Evolutionary conservation across 2,888 invertebrate species (phyloP), one percentile per base, ranked within the genome.

Genomic region (Patella caerulea): DNA sequence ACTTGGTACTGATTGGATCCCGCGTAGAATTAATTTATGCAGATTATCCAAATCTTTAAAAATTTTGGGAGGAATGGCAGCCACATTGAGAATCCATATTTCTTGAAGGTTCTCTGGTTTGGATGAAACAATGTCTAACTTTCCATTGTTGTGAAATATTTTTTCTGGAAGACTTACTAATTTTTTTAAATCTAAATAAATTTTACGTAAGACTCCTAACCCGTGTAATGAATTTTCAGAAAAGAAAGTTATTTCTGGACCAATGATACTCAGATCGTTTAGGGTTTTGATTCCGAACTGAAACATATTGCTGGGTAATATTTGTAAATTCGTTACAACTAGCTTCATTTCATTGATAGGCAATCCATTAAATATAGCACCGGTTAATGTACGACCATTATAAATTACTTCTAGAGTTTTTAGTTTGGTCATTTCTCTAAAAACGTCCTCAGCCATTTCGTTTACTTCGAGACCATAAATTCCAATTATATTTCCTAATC

Each of bases 21-120:
- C 73, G 14, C 72, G 75, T 19, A 81, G 73, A 72, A 70, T 69
- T 29, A 81, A 71, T 14, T 69, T 71, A 24, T 77, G 71, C 34
- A 81, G 59, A 53, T 75, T 77, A n/a, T 75, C 78, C 24, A 76
- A 69, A 24, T 76, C 65, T 9, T 76, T 71, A 53, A 81, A 79
- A 45, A 81, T 53, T 11, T 76, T 72, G n/a, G 53, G 53, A 24
- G 81, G 81, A 56, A 81, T 55, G 29, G 55, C 70, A 3, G 73
- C 34, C n/a, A 81, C 71, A 14, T 75, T 74, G 14, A 54, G 72
- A 9, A 81, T 75, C 70, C 77, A 71, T 65, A 81, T 79, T 59
- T 79, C 78, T 56, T 78, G 78, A 5, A 81, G 74, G 45, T 74
- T 78, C 19, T 56, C 56, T 0, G 77, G 71, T 15, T 73, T 52